Evolutionary conservation across 2,113 vertebrate species (phyloP).

Genomic region (Neoarius graeffei): DNA sequence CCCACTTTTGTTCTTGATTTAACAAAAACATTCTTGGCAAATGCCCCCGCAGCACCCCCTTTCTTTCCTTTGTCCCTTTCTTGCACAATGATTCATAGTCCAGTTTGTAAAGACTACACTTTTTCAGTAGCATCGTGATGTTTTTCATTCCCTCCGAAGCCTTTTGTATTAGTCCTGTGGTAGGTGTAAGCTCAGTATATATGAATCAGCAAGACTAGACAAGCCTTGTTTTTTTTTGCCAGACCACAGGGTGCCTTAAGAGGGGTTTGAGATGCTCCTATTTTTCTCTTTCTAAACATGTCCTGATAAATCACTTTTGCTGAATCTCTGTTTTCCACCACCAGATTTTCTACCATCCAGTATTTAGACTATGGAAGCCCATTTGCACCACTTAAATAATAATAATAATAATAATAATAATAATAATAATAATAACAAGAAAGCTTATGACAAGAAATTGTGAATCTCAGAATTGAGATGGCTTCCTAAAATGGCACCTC

Average conservation of each 20-base stretch:
- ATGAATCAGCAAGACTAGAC: slow-evolving; percentile 19
- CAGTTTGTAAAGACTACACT: background rate
- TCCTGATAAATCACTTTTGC: background rate
- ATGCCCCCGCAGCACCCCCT: background rate
- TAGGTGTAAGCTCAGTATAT: slow-evolving; percentile 18
- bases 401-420: too few relatives aligned
- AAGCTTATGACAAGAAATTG: background rate
- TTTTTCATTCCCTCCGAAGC: slow-evolving; percentile 15
- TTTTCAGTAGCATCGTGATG: background rate
- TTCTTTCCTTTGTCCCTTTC: background rate
- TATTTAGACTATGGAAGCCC: background rate
- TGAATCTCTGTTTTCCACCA: background rate
- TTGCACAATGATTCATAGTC: slow-evolving; percentile 16
- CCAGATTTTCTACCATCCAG: too few relatives aligned
- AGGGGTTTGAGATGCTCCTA: background rate
- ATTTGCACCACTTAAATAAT: background rate
- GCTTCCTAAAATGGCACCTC: background rate
- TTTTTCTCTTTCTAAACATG: background rate
- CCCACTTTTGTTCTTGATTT: too few relatives aligned
- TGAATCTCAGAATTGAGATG: background rate
- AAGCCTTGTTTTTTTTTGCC: slow-evolving; percentile 4
- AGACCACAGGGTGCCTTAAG: background rate
- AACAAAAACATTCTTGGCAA: too few relatives aligned
- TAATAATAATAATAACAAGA: background rate
- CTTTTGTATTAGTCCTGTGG: background rate